Base-by-base conservation (phyloP, 2,797 vertebrate species). In the Acanthis flammea region DNA sequence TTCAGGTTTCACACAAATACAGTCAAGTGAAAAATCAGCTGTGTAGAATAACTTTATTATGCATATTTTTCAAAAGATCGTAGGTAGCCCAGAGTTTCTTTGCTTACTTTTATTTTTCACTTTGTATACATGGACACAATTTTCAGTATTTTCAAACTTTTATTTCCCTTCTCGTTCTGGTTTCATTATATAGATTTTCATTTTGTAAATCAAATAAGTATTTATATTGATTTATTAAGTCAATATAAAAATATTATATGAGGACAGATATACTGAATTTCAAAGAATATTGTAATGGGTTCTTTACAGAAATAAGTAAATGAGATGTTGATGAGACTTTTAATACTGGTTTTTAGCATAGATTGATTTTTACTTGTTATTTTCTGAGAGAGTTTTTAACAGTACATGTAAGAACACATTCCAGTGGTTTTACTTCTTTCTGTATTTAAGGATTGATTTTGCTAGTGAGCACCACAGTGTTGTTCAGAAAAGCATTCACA, bases 391-490 rank as follows among this genome's bases (percentile, higher is more conserved):
- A 60, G 7, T 18, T 62, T 82, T 82, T 60, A 50, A 7, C 53
- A 61, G 5, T 42, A 42, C 5, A 35, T 67, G 30, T 61, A 81
- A 65, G 30, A 77, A 41, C 10, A 53, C 5, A 31, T 74, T 86
- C 22, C n/a, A n/a, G 2, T 42, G 5, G 2, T 9, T 48, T 75
- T 54, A 44, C 0, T 25, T 85, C 13, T 24, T 74, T 66, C 10
- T 73, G 54, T 65, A 22, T 68, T 51, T 78, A 19, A 62, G 37
- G 19, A 30, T 13, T 88, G 16, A 71, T 42, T 54, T 79, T 62
- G 18, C 19, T 27, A 55, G 12, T 58, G 12, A 82, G 6, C 18
- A 51, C 2, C 19, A 35, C 5, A 30, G 1, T 1, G 0, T 14
- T 58, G 70, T n/a, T 45, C 21, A 73, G 45, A 76, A 88, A 71